Conservation (phyloP, 2,888 invertebrate genomes). For the Dexiosoma caninum region DNA sequence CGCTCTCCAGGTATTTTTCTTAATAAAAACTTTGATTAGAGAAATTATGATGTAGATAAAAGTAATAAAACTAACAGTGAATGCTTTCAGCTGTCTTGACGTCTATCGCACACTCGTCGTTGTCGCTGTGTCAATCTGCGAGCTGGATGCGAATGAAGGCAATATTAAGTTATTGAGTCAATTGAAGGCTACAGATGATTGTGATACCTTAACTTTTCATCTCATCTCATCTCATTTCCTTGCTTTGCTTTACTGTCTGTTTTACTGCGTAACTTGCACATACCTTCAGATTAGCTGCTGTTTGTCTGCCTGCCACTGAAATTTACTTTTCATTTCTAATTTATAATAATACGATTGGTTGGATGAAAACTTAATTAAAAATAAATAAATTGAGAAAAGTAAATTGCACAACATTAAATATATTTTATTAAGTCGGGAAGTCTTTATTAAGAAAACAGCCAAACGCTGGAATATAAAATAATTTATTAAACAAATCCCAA, state of each 20-base stretch:
- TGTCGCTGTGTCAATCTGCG: background rate
- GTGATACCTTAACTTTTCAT: conserved; percentile 9
- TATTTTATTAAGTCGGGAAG: background rate
- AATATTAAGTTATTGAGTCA: conserved; percentile 37
- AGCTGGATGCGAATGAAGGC: background rate
- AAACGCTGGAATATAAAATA: background rate
- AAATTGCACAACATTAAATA: conserved; percentile 42
- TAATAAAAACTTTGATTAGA: conserved; percentile 57
- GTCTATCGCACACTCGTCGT: background rate
- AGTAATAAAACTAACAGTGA: conserved; percentile 50
- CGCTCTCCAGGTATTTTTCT: conserved; percentile 22
- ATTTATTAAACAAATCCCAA: conserved; percentile 34
- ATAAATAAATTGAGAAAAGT: conserved; percentile 56
- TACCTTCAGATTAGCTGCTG: background rate
- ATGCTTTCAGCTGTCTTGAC: conserved; percentile 13
- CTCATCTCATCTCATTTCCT: background rate
- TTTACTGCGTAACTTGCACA: too few relatives aligned
- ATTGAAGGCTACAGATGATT: conserved; percentile 40
- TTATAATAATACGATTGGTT: conserved; percentile 22
- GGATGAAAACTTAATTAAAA: conserved; percentile 59
- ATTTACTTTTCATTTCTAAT: conserved; percentile 26
- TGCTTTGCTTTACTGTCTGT: background rate
- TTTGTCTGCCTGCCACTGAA: conserved; percentile 17
- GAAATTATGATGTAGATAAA: conserved; percentile 57
- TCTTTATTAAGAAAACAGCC: background rate